phyloP scores from a whole-genome alignment of 2,888 invertebrate species.

The Euproctis similis region DNA sequence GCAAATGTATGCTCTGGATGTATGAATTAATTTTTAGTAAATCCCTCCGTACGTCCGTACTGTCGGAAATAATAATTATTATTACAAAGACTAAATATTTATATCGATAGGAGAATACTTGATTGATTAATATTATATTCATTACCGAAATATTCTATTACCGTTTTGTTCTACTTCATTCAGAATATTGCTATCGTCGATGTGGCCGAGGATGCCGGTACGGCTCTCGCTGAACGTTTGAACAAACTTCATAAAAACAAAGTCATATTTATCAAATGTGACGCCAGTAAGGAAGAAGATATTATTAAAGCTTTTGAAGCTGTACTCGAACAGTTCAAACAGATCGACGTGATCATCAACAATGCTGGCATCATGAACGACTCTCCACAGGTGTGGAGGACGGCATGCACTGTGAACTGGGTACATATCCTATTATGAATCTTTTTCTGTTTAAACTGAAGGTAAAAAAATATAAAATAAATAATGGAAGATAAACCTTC shows the following conservation, averaged over 20 bases:
- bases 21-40: no score
- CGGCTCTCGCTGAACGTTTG: conserved; percentile 22
- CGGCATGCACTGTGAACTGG: conserved; percentile 38
- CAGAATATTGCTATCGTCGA: conserved; percentile 34
- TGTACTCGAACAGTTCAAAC: conserved; percentile 25
- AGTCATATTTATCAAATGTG: conserved; percentile 36
- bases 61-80: no score
- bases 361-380: conserved; percentile 46
- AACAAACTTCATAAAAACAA: conserved; percentile 26
- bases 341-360: conserved; percentile 40
- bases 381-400: conserved; percentile 30
- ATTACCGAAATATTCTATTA: background rate
- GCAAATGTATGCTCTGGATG: no score
- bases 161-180: conserved; percentile 1
- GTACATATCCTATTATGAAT: no score
- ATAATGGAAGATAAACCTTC: no score
- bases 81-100: no score
- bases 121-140: background rate
- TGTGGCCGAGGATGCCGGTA: conserved; percentile 31
- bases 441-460: no score
- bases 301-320: conserved; percentile 28
- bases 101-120: no score
- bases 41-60: background rate
- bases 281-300: conserved; percentile 35
- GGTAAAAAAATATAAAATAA: no score